These are phyloP conservation scores for Camponotus vicinus DNA, from an alignment of 1,140 invertebrate species.

Conservation along the genomic window DNA sequence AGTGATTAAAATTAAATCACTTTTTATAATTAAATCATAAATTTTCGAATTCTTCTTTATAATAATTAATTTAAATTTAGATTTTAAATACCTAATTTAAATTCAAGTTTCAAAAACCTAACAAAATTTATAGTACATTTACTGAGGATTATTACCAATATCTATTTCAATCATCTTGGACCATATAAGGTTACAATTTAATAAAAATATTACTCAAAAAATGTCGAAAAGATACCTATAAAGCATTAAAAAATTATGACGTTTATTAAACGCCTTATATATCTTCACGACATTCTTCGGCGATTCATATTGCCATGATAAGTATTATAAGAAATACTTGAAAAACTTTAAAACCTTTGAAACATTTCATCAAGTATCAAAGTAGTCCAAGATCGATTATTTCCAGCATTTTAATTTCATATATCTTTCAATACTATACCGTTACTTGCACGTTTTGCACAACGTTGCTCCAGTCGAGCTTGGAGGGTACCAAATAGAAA, in stretches of 20 bases:
- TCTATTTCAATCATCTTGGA: constrained; percentile 1
- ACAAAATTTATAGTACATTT: constrained; percentile 4
- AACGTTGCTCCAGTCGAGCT: constrained; percentile 94
- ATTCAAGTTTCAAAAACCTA: not conserved
- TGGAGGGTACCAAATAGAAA: constrained; percentile 94
- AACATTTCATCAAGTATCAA: not conserved
- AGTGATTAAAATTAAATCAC: constrained; percentile 18
- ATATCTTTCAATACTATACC: constrained; percentile 85
- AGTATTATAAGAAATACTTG: not conserved
- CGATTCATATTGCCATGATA: not conserved
- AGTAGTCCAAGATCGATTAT: constrained; percentile 6
- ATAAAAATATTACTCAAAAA: constrained; percentile 31
- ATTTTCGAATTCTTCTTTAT: not conserved
- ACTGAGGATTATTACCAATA: not conserved
- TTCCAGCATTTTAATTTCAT: constrained; percentile 11
- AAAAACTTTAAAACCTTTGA: not conserved
- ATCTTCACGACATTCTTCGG: constrained; percentile 12
- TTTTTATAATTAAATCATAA: not conserved
- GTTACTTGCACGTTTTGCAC: constrained; percentile 95
- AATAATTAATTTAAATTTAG: not conserved
- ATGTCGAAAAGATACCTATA: not conserved
- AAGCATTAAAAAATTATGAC: constrained; percentile 16
- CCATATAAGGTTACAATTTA: constrained; percentile 33
- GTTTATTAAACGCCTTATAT: not conserved
- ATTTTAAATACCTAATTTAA: not conserved